phyloP scores from a whole-genome alignment of 2,888 invertebrate genomes.

The Lasiommata megera region DNA sequence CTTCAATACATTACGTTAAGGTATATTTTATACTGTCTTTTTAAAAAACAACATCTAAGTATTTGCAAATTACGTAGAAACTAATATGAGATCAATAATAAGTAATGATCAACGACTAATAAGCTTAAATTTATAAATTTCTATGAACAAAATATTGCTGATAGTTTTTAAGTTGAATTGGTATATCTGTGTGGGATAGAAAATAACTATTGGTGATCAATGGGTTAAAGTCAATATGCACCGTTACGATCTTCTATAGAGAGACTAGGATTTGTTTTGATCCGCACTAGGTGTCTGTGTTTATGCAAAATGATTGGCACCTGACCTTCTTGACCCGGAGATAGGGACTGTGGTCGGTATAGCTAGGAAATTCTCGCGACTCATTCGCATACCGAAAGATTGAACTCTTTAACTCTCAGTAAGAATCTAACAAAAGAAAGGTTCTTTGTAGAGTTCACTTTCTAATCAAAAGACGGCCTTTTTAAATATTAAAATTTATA shows the following conservation, averaged over 20 bases:
- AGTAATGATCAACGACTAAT: too few species aligned
- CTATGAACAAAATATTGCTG: too few species aligned
- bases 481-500: too few species aligned
- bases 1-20: too few species aligned
- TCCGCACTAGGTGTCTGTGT: constrained; percentile 14
- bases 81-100: too few species aligned
- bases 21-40: too few species aligned
- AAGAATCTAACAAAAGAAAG: too few species aligned
- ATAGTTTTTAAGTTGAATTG: not conserved
- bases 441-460: too few species aligned
- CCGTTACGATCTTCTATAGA: not conserved
- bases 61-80: too few species aligned
- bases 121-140: too few species aligned
- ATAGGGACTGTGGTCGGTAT: not conserved
- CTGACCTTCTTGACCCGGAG: constrained; percentile 22
- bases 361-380: not conserved
- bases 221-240: not conserved
- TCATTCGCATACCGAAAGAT: not conserved
- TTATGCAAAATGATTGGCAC: constrained; percentile 22
- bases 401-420: not conserved
- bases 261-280: constrained; percentile 9
- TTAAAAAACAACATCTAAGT: too few species aligned
- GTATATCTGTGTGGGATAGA: not conserved
- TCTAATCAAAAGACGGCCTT: too few species aligned
- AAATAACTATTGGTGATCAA: not conserved